Evolutionary conservation across 2,113 vertebrate genomes (phyloP), one percentile per base, ranked within the genome.

Genomic region (Heptranchias perlo): DNA sequence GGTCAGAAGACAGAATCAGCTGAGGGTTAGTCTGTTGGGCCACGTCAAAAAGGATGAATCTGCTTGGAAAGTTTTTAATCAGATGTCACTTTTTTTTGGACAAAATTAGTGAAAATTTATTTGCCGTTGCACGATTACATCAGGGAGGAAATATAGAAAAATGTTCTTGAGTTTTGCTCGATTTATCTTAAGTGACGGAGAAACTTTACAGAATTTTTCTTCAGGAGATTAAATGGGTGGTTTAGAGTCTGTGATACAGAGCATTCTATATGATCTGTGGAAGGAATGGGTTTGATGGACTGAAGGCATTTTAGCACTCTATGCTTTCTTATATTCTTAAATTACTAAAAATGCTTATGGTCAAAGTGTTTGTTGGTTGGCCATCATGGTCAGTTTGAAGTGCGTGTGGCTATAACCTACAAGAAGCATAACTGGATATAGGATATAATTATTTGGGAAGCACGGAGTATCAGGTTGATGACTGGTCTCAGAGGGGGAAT

Each of bases 1-100:
- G 89, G 89, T 93, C 89, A 62, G 89, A 93, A 92, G 58, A 62
- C 4, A 69, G 93, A 95, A 31, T 39, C 93, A 67, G 1, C 44
- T 31, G 18, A 95, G 94, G 23, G 11, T 69, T 69, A 16, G 64
- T 69, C 65, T 49, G 65, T 47, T 13, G 39, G 62, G 65, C 47
- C 7, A 49, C 10, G 4, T 44, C n/a, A 94, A 64, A 89, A 89
- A 89, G 86, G 23, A 54, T 62, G 31, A 64, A 62, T 94, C 62
- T 94, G 62, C 61, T 94, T 69, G 35, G 39, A 47, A 69, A 95
- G 8, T 49, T 69, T 49, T 47, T 6, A 14, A 69, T 4, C 58
- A 49, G 64, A 35, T 94, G 65, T 44, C 54, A 89, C n/a, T 78
- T 82, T 4, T 89, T 89, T 25, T 35, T 13, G 52, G 23, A 54